A percentile compares a stretch with the other conserved stretches of the same genome.
phyloP scores from a whole-genome alignment of 2,797 vertebrate species.

The Betta splendens region DNA sequence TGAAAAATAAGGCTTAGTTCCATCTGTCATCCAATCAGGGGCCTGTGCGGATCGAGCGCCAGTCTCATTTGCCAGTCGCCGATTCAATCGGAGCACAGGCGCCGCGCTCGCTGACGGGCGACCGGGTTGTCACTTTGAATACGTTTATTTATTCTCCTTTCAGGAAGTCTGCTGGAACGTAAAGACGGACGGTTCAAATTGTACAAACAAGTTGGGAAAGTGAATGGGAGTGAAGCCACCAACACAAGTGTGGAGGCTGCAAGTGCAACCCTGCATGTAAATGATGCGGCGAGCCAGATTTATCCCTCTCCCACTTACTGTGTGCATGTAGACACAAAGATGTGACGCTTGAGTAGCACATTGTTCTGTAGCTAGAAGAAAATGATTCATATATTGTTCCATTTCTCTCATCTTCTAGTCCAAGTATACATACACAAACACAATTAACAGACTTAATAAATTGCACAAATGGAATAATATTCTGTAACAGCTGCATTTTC shows the following conservation, averaged over 20 bases:
- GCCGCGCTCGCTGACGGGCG: slow-evolving; percentile 49
- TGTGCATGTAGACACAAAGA: neutral
- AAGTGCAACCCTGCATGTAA: slow-evolving; percentile 13
- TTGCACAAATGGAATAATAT: slow-evolving; percentile 2
- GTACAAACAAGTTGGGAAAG: slow-evolving; percentile 43
- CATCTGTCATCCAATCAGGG: slow-evolving; percentile 73
- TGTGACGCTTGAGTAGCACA: no score
- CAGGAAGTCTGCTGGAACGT: slow-evolving; percentile 56
- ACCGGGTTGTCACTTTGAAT: slow-evolving; percentile 78
- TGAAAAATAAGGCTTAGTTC: slow-evolving; percentile 37
- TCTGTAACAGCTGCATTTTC: neutral
- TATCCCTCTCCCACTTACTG: neutral
- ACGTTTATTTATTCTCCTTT: slow-evolving; percentile 77
- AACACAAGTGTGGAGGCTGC: slow-evolving; percentile 12
- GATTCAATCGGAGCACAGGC: slow-evolving; percentile 68
- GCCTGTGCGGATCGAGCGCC: slow-evolving; percentile 42
- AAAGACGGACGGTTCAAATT: slow-evolving; percentile 69
- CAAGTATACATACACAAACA: no score
- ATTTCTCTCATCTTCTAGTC: no score
- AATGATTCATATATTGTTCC: no score
- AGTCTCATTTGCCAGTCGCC: slow-evolving; percentile 69
- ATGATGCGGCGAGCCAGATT: slow-evolving; percentile 2
- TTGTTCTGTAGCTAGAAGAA: no score
- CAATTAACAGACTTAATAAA: neutral
- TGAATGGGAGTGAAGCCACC: slow-evolving; percentile 40